Conservation (phyloP, 2,888 invertebrate species). For the Apodemia zela region DNA sequence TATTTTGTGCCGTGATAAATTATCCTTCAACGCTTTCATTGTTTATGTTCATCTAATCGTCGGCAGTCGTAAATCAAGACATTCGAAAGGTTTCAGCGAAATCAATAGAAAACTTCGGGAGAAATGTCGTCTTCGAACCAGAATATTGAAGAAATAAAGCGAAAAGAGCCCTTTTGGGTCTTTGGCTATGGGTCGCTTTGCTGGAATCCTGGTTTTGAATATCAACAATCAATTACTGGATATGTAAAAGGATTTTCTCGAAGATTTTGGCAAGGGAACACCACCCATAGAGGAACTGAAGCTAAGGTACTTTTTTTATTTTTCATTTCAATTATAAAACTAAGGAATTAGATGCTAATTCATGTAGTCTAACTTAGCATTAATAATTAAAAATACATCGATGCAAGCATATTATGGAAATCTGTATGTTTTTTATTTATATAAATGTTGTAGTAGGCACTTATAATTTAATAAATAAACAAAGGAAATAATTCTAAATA, state of each 20-base stretch:
- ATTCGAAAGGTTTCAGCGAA: not conserved
- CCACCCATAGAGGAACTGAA: slow-evolving; percentile 88
- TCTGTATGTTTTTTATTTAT: no score
- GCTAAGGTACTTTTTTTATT: slow-evolving; percentile 80
- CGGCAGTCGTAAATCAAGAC: not conserved
- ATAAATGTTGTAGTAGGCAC: no score
- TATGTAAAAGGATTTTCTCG: slow-evolving; percentile 89
- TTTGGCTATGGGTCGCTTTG: slow-evolving; percentile 98
- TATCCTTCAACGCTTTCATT: slow-evolving; percentile 41
- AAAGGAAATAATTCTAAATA: no score
- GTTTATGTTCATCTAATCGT: slow-evolving; percentile 41
- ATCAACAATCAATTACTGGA: slow-evolving; percentile 89
- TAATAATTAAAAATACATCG: not conserved
- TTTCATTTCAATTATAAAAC: not conserved
- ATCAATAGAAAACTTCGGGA: slow-evolving; percentile 19
- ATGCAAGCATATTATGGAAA: not conserved
- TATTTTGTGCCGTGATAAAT: slow-evolving; percentile 45
- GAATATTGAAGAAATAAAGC: slow-evolving; percentile 40
- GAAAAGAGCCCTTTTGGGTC: slow-evolving; percentile 86
- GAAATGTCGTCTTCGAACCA: slow-evolving; percentile 21
- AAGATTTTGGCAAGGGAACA: slow-evolving; percentile 96
- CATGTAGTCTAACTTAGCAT: not conserved
- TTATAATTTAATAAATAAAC: no score
- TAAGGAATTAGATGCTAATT: not conserved
- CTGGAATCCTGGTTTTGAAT: slow-evolving; percentile 96